These are phyloP conservation scores for Portevinia maculata DNA, from an alignment of 2,888 invertebrate species.

Conservation along the genomic window DNA sequence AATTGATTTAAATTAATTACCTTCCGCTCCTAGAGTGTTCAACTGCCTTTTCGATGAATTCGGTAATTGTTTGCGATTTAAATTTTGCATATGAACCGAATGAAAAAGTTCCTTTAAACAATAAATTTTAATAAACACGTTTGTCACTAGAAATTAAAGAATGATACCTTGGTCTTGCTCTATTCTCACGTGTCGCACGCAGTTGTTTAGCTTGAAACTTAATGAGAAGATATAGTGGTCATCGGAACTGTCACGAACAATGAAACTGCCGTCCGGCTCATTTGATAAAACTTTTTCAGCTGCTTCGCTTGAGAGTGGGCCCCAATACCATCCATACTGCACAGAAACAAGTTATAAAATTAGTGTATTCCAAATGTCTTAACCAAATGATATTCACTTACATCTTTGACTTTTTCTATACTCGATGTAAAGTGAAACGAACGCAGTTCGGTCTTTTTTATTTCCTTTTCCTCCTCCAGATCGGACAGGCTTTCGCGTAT, in stretches of 20 bases:
- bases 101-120: constrained; percentile 93
- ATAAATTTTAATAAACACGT: constrained; percentile 31
- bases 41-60: constrained; percentile 97
- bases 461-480: constrained; percentile 76
- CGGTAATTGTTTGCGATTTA: constrained; percentile 96
- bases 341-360: constrained; percentile 48
- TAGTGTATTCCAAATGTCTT: background rate
- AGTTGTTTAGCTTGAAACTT: constrained; percentile 95
- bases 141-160: constrained; percentile 2
- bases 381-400: constrained; percentile 84
- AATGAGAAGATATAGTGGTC: constrained; percentile 97
- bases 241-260: constrained; percentile 96
- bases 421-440: constrained; percentile 94
- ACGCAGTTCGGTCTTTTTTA: constrained; percentile 79
- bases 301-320: constrained; percentile 94
- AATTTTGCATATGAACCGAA: constrained; percentile 97
- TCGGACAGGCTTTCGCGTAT: constrained; percentile 55
- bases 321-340: constrained; percentile 98
- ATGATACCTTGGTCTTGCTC: constrained; percentile 95
- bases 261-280: constrained; percentile 96
- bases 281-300: constrained; percentile 95
- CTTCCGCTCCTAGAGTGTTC: constrained; percentile 96
- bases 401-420: constrained; percentile 96
- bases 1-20: constrained; percentile 71
- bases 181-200: constrained; percentile 94